Percentiles rank a stretch among this genome's conserved stretches.
These are phyloP conservation scores for Osmerus eperlanus DNA, from an alignment of 2,113 vertebrate species.

Conservation along the genomic window DNA sequence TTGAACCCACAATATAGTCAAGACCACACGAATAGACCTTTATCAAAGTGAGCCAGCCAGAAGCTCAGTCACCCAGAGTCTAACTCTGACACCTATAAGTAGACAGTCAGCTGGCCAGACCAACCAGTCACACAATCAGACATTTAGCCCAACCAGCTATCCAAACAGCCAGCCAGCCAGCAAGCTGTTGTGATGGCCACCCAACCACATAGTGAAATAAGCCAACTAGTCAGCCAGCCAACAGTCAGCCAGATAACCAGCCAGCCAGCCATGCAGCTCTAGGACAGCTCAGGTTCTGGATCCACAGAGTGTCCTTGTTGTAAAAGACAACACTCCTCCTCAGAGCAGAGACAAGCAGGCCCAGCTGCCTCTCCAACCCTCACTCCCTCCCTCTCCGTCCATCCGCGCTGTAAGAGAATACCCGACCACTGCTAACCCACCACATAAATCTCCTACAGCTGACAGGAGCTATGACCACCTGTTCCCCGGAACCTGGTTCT, in stretches of 20 bases:
- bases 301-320: conserved; percentile 36
- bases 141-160: no score
- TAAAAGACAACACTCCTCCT: conserved; percentile 40
- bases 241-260: not conserved
- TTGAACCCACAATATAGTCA: no score
- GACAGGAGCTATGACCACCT: conserved; percentile 77
- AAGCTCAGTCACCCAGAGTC: no score
- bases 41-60: no score
- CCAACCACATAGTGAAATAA: not conserved
- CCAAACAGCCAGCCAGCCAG: no score
- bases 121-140: no score
- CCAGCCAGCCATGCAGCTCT: not conserved
- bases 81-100: no score
- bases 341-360: conserved; percentile 41
- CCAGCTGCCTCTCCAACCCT: not conserved
- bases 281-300: not conserved
- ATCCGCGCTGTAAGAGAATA: conserved; percentile 52
- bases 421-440: conserved; percentile 43
- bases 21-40: no score
- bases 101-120: no score
- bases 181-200: not conserved
- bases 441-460: conserved; percentile 71
- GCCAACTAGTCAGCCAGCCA: not conserved
- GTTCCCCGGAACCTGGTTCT: conserved; percentile 56
- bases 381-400: not conserved